Percentiles rank a stretch among this genome's conserved stretches.
Conservation (phyloP, 2,113 vertebrate genomes). For the Hippoglossus stenolepis region DNA sequence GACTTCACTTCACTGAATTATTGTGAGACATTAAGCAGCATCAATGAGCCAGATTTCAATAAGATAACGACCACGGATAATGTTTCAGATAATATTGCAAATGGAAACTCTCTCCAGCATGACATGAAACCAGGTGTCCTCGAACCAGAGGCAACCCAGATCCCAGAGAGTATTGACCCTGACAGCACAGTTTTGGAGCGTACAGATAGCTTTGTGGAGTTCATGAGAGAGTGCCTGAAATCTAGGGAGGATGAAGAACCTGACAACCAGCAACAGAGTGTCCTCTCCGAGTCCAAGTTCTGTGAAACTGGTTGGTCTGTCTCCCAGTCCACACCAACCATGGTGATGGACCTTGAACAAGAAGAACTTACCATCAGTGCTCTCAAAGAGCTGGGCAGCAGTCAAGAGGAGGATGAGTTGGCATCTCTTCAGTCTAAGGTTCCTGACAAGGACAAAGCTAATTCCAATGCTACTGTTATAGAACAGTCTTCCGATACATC, state of each 20-base stretch:
- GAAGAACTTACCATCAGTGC: slow-evolving; percentile 87
- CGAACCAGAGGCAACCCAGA: slow-evolving; percentile 46
- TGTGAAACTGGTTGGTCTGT: slow-evolving; percentile 20
- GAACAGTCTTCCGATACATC: slow-evolving; percentile 42
- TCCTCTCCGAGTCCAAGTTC: slow-evolving; percentile 7
- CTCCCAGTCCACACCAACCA: slow-evolving; percentile 50
- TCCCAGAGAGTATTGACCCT: slow-evolving; percentile 50
- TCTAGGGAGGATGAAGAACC: slow-evolving; percentile 77
- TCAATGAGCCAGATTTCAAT: slow-evolving; percentile 41
- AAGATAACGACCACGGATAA: slow-evolving; percentile 22
- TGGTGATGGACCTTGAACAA: slow-evolving; percentile 84
- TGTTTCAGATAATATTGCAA: slow-evolving; percentile 9
- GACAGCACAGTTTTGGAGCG: slow-evolving; percentile 60
- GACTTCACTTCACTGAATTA: slow-evolving; percentile 27
- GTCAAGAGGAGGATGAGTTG: slow-evolving; percentile 57
- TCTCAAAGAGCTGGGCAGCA: slow-evolving; percentile 83
- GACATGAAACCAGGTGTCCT: slow-evolving; percentile 29
- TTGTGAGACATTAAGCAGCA: slow-evolving; percentile 20
- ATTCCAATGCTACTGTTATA: slow-evolving; percentile 7
- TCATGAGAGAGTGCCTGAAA: slow-evolving; percentile 85
- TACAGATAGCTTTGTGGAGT: slow-evolving; percentile 84
- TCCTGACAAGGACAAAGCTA: slow-evolving; percentile 24
- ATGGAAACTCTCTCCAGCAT: slow-evolving; percentile 18
- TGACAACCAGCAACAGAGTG: neutral
- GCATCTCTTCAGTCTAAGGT: slow-evolving; percentile 8